Base-by-base conservation (phyloP, 1,140 invertebrate species). In the Drosophila azteca region DNA sequence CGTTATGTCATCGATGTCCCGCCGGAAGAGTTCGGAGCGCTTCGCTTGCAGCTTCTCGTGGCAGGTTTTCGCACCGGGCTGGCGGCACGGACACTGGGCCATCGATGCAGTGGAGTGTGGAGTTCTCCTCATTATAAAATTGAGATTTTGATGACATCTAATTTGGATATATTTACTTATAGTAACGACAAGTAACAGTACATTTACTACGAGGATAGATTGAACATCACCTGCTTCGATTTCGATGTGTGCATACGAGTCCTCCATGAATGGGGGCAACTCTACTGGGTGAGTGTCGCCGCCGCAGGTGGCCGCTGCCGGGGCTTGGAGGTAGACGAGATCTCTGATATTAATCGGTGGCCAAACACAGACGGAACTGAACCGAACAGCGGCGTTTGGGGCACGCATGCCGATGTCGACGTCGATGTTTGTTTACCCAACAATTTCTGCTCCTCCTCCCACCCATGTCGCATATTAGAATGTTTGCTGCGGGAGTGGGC, bases 361-460 rank as follows among this genome's bases (percentile, higher is more conserved):
- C 22, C 52, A 48, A 41, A 41, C 43, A 48, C 29, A 11, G 35
- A 39, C 35, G 9, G 2, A 9, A 29, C 8, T 8, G 39, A 54
- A 65, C 8, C 31, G 39, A 54, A 65, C 63, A 58, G 60, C 60
- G 63, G 54, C 44, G 50, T 45, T 67, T 61, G 67, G 17, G 51
- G 55, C 68, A 75, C 75, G 80, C 71, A 79, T 83, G 65, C 53
- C 44, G 70, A 74, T 76, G 77, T 61, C 44, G 70, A 74, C 71
- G 77, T 61, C 48, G 63, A 7, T 78, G 76, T 83, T 84, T 83
- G 80, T 83, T 83, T 83, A 79, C 58, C 71, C 80, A 83, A 83
- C 80, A 84, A 76, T 83, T 64, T 69, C 6, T 26, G 15, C 22
- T 15, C 29, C 11, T n/a, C 9, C 17, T 20, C 17, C 17, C 17